phyloP scores from a whole-genome alignment of 2,113 vertebrate genomes.

The Oostethus manadensis region DNA sequence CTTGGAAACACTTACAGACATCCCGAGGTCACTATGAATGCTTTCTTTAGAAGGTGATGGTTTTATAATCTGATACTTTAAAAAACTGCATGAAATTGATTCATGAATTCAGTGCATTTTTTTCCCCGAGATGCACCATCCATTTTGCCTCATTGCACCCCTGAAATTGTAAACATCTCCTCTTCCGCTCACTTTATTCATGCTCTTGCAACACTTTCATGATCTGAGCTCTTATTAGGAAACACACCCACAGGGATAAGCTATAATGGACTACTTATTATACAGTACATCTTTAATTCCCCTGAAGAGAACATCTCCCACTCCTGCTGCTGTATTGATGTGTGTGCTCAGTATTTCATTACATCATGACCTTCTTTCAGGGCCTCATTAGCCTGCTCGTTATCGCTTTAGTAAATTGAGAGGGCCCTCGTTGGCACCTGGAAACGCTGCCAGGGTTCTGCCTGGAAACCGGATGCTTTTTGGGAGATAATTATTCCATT shows the following conservation, averaged over 20 bases:
- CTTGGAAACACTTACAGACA: too few relatives aligned
- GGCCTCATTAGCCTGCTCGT: constrained; percentile 60
- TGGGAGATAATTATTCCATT: constrained; percentile 34
- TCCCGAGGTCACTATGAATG: too few relatives aligned
- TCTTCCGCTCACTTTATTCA: constrained; percentile 15
- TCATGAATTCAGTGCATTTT: background rate
- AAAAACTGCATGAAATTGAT: too few relatives aligned
- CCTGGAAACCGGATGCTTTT: constrained; percentile 27
- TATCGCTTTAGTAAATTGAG: constrained; percentile 62
- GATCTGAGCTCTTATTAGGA: constrained; percentile 47
- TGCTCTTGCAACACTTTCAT: constrained; percentile 8
- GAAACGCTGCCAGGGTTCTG: constrained; percentile 16
- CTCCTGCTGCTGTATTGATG: constrained; percentile 13
- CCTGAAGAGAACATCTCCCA: constrained; percentile 53
- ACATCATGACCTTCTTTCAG: constrained; percentile 66
- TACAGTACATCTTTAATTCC: constrained; percentile 56
- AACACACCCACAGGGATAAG: constrained; percentile 46
- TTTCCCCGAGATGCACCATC: too few relatives aligned
- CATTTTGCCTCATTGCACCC: background rate
- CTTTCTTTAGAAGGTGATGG: too few relatives aligned
- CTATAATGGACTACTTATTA: constrained; percentile 46
- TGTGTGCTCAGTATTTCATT: constrained; percentile 49
- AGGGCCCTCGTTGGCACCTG: constrained; percentile 54
- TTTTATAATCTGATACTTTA: too few relatives aligned
- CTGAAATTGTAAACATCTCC: constrained; percentile 24